Evolutionary conservation across 2,113 vertebrate genomes (phyloP).

Genomic region (Phycodurus eques): DNA sequence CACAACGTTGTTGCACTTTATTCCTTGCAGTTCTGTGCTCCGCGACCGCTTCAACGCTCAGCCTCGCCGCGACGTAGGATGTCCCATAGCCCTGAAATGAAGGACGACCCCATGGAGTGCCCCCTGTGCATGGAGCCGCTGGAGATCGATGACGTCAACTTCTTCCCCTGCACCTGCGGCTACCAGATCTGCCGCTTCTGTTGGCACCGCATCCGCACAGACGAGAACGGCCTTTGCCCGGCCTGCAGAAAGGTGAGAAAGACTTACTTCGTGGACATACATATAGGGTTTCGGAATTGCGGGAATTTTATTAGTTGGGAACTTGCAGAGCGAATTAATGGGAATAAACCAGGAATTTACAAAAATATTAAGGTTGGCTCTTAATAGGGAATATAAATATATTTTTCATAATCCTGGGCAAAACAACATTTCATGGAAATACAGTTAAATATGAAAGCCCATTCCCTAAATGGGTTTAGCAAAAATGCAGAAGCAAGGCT

Average conservation of each 20-base stretch:
- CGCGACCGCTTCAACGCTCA: constrained; percentile 48
- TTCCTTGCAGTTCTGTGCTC: constrained; percentile 49
- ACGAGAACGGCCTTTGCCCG: constrained; percentile 98
- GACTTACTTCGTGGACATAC: not conserved
- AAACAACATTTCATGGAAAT: not conserved
- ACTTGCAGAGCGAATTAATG: no score
- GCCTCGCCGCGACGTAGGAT: constrained; percentile 73
- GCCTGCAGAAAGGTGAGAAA: constrained; percentile 93
- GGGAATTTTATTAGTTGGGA: no score
- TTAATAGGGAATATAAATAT: not conserved
- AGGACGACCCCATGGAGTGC: constrained; percentile 98
- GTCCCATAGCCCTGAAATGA: constrained; percentile 97
- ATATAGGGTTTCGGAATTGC: not conserved
- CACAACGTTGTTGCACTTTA: not conserved
- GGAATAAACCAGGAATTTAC: not conserved
- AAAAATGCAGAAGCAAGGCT: no score
- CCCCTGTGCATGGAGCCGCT: constrained; percentile 98
- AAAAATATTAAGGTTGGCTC: not conserved
- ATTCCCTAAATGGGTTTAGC: no score
- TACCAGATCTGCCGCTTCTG: constrained; percentile 99
- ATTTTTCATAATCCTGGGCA: not conserved
- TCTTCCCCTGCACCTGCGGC: constrained; percentile 98
- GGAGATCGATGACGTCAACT: constrained; percentile 99
- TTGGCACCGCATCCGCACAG: constrained; percentile 99
- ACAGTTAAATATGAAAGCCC: no score